Percentiles rank a stretch among this genome's conserved stretches.
Conservation (phyloP, 2,113 vertebrate species). For the Perccottus glenii region DNA sequence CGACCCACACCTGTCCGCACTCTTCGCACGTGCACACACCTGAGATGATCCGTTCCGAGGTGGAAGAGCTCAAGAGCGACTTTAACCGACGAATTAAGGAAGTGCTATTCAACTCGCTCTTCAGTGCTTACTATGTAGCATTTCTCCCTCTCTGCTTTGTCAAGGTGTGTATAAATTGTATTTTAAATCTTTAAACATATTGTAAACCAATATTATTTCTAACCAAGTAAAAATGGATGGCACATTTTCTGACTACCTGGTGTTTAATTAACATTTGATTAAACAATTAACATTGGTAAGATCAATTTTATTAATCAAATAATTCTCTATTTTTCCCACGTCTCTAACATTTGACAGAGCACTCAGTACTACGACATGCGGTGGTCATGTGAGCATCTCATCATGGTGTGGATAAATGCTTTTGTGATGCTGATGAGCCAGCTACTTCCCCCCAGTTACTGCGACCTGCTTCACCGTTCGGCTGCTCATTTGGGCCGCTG, state of each 20-base stretch:
- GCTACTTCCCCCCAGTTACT: slow-evolving; percentile 94
- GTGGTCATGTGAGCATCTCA: slow-evolving; percentile 99
- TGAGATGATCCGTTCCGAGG: slow-evolving; percentile 93
- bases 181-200: not conserved
- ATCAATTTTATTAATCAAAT: not conserved
- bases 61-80: slow-evolving; percentile 96
- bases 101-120: slow-evolving; percentile 98
- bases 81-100: slow-evolving; percentile 99
- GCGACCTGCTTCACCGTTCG: slow-evolving; percentile 94
- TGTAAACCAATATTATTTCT: not conserved
- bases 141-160: slow-evolving; percentile 98
- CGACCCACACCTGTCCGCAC: slow-evolving; percentile 92
- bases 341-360: slow-evolving; percentile 79
- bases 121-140: slow-evolving; percentile 98
- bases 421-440: slow-evolving; percentile 99
- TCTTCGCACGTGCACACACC: slow-evolving; percentile 91
- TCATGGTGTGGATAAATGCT: slow-evolving; percentile 99
- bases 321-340: not conserved
- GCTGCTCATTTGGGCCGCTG: slow-evolving; percentile 96
- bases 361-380: slow-evolving; percentile 99
- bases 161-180: slow-evolving; percentile 81
- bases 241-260: too few relatives aligned
- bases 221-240: not conserved
- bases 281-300: too few relatives aligned
- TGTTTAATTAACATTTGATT: too few relatives aligned